A percentile compares a stretch with the other conserved stretches of the same genome.
phyloP scores from a whole-genome alignment of 2,888 invertebrate genomes.

The Thereva unica region DNA sequence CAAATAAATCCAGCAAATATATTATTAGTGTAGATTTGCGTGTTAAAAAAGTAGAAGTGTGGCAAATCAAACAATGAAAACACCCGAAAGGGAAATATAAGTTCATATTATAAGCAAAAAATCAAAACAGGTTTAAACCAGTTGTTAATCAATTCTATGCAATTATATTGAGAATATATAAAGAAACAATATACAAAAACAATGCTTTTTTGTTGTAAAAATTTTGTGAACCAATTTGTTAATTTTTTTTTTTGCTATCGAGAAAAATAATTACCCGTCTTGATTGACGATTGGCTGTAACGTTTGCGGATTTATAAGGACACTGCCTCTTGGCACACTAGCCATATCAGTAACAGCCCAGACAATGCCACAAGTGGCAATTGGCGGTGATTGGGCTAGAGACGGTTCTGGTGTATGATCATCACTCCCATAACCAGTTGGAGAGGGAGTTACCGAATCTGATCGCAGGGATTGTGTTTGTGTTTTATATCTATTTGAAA shows the following conservation, averaged over 20 bases:
- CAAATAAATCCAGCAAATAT: conserved; percentile 20
- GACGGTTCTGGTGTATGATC: conserved; percentile 56
- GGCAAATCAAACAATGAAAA: conserved; percentile 31
- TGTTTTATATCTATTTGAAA: conserved; percentile 56
- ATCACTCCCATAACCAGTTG: conserved; percentile 65
- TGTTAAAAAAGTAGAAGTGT: conserved; percentile 34
- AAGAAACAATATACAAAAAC: conserved; percentile 26
- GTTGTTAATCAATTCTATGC: conserved; percentile 28
- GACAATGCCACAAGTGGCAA: conserved; percentile 61
- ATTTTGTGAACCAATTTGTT: conserved; percentile 2
- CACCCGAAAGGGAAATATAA: conserved; percentile 28
- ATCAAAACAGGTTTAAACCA: conserved; percentile 21
- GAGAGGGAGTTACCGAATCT: conserved; percentile 78
- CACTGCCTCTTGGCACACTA: conserved; percentile 82
- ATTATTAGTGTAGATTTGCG: conserved; percentile 27
- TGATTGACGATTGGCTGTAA: conserved; percentile 59
- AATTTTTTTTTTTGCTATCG: conserved; percentile 45
- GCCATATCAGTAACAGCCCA: conserved; percentile 89
- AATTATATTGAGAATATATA: conserved; percentile 14
- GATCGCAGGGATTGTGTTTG: conserved; percentile 61
- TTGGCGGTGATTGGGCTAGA: conserved; percentile 49
- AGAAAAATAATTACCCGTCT: conserved; percentile 58
- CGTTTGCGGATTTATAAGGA: conserved; percentile 80
- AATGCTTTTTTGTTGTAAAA: conserved; percentile 22
- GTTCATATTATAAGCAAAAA: conserved; percentile 30